These are phyloP conservation scores for Scaptodrosophila lebanonensis DNA, from an alignment of 1,140 invertebrate genomes.

Conservation along the genomic window DNA sequence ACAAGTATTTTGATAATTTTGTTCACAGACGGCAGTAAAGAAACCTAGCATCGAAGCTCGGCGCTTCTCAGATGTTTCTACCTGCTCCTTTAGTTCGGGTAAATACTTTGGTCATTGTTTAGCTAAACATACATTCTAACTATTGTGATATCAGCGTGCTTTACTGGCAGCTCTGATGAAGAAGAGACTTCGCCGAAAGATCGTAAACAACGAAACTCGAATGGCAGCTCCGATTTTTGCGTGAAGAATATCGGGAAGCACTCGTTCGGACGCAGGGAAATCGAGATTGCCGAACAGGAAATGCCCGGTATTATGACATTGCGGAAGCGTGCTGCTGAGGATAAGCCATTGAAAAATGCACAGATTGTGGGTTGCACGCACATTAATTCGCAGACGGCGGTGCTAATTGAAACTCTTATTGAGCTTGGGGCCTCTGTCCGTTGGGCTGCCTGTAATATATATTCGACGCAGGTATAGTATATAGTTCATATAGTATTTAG, in stretches of 20 bases:
- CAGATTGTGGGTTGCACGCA: slow-evolving; percentile 98
- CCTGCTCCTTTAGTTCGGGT: slow-evolving; percentile 95
- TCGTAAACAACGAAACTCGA: slow-evolving; percentile 86
- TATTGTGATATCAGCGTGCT: slow-evolving; percentile 81
- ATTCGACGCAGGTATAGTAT: slow-evolving; percentile 90
- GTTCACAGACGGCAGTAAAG: slow-evolving; percentile 48
- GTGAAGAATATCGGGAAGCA: slow-evolving; percentile 93
- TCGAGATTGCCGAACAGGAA: slow-evolving; percentile 98
- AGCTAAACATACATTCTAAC: too few species aligned
- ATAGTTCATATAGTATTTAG: neutral
- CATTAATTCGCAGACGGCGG: slow-evolving; percentile 97
- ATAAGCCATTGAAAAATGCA: slow-evolving; percentile 95
- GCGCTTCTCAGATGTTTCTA: slow-evolving; percentile 92
- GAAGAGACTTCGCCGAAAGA: slow-evolving; percentile 84
- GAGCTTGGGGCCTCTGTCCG: slow-evolving; percentile 93
- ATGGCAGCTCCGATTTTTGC: slow-evolving; percentile 90
- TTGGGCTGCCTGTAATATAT: slow-evolving; percentile 98
- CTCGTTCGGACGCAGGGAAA: slow-evolving; percentile 89
- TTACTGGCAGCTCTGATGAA: slow-evolving; percentile 91
- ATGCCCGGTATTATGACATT: slow-evolving; percentile 98
- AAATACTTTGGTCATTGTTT: slow-evolving; percentile 41
- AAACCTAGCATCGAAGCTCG: slow-evolving; percentile 84
- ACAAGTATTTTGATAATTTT: neutral
- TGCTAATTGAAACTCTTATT: slow-evolving; percentile 94
- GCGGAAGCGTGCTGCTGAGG: slow-evolving; percentile 90